Base-by-base conservation (phyloP, 2,113 vertebrate species). In the Crypturellus undulatus region DNA sequence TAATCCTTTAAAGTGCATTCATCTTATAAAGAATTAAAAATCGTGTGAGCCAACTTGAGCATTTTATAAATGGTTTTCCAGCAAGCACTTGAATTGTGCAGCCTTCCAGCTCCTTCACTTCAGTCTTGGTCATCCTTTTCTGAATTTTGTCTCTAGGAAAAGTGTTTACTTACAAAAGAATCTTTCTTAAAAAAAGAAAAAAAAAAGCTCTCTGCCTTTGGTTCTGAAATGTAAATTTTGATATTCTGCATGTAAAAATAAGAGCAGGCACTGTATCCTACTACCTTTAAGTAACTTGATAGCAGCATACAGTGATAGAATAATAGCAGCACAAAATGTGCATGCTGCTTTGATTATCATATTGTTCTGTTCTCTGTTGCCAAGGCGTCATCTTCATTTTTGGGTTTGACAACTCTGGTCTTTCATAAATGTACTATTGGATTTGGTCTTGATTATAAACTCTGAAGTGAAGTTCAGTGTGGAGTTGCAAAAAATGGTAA, bases 161-260 rank as follows among this genome's bases (percentile, higher is more conserved):
- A 3, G 56, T 81, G 62, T 93, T 94, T 92, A 24, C 51, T 90
- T 84, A 38, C 42, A 79, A 51, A 76, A 34, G 52, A 45, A 82
- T 47, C 54, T 81, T 81, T 28, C 65, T 91, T 77, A 19, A 90
- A 67, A 88, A 92, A 94, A 80, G 92, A 78, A 36, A 47, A 47
- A 47, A 22, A 47, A 28, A 63, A 42, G 17, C 49, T 89, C 30
- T 84, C 32, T 19, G 3, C 64, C 64, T 72, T 70, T 79, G 45
- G 42, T 90, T 96, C 91, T 88, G 69, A 93, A 95, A 94, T 86
- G 69, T 84, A 84, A 88, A 84, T 92, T 85, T 90, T 75, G 76
- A n/a, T 84, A 38, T 90, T 93, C 60, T 30, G 8, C 22, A 32
- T 79, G 68, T 93, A 58, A 92, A 95, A 92, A 76, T 71, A 72